Percentiles rank a stretch among this genome's conserved stretches.
Conservation (phyloP, 2,113 vertebrate species). For the Corythoichthys haematopterus region DNA sequence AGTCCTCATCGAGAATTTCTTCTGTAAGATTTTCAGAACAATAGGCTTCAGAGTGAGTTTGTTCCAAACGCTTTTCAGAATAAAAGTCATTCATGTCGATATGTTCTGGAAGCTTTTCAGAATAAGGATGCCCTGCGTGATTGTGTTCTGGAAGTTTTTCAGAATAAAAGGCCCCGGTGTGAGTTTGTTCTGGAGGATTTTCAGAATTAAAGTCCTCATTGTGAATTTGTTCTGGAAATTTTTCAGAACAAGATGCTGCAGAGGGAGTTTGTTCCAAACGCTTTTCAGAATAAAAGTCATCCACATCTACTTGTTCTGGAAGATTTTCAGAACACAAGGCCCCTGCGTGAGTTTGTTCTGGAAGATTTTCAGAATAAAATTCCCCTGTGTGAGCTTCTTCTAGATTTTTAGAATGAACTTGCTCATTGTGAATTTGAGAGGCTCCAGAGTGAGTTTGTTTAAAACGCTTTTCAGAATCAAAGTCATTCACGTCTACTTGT, state of each 20-base stretch:
- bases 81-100: neutral
- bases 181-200: neutral
- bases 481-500: neutral
- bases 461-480: neutral
- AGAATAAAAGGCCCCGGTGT: neutral
- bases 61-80: neutral
- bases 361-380: too few relatives aligned
- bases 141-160: neutral
- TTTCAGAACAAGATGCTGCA: too few relatives aligned
- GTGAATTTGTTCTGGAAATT: neutral
- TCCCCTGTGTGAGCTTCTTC: too few relatives aligned
- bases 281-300: slow-evolving; percentile 16
- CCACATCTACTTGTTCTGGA: neutral
- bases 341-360: too few relatives aligned
- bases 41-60: neutral
- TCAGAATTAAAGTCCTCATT: neutral
- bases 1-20: too few relatives aligned
- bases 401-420: too few relatives aligned
- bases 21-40: neutral
- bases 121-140: neutral
- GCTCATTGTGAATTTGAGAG: too few relatives aligned
- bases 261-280: too few relatives aligned
- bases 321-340: neutral
- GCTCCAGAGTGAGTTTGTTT: neutral
- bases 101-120: neutral